phyloP scores from a whole-genome alignment of 30 jellyfish, hydroid and myxozoan genomes.

The Aurelia coerulea region DNA sequence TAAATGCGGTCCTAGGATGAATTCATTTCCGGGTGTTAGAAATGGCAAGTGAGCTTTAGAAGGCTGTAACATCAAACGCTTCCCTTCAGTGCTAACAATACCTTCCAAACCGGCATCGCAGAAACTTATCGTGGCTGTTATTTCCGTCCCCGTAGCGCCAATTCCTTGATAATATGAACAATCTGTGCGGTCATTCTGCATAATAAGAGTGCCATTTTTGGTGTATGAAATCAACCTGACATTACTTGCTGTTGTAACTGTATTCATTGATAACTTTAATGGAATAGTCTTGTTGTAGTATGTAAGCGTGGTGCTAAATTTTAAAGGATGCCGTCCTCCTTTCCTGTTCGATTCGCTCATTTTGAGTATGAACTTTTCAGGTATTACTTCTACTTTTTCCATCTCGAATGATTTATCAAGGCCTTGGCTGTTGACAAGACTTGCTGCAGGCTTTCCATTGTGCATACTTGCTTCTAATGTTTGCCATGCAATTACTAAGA shows the following conservation, averaged over 20 bases:
- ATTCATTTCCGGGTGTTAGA: not conserved
- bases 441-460: too few species aligned
- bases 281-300: constrained; percentile 5
- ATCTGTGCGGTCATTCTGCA: constrained; percentile 22
- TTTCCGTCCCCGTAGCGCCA: constrained; percentile 5
- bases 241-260: constrained; percentile 17
- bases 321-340: not conserved
- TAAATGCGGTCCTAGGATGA: constrained; percentile 49
- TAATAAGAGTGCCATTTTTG: constrained; percentile 30
- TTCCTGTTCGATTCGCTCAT: not conserved
- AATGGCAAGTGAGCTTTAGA: not conserved
- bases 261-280: constrained; percentile 18
- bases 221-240: constrained; percentile 45
- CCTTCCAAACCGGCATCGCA: constrained; percentile 58
- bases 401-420: constrained; percentile 7
- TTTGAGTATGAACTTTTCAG: not conserved
- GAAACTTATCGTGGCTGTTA: constrained; percentile 36
- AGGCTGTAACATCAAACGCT: constrained; percentile 23
- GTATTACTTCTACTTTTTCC: not conserved
- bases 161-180: constrained; percentile 56
- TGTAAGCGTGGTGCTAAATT: not conserved
- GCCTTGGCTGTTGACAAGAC: too few species aligned
- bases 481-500: too few species aligned
- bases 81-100: constrained; percentile 12
- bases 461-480: too few species aligned